Evolutionary conservation across 2,797 vertebrate species (phyloP).

Genomic region (Diplodus puntazzo): DNA sequence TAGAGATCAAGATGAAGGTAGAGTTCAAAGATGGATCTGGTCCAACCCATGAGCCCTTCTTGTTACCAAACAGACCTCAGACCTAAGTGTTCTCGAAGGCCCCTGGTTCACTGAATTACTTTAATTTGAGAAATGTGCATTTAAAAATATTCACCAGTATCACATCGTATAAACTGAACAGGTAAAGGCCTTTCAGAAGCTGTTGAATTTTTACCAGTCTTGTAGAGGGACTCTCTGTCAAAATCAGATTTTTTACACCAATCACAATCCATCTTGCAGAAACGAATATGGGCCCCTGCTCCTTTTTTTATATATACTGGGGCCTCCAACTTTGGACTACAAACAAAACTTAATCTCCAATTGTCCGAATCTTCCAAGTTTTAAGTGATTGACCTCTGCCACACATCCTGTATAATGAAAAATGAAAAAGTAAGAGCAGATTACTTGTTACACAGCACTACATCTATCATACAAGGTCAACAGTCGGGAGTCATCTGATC

Average conservation of each 20-base stretch:
- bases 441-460: slow-evolving; percentile 48
- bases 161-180: neutral
- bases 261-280: neutral
- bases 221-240: neutral
- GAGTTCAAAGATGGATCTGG: too few species aligned
- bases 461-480: slow-evolving; percentile 75
- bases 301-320: neutral
- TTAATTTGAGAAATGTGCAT: neutral
- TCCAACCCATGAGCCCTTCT: too few species aligned
- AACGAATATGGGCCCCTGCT: neutral
- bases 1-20: too few species aligned
- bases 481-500: slow-evolving; percentile 71
- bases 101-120: neutral
- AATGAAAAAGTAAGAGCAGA: neutral
- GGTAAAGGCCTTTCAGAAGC: too few species aligned
- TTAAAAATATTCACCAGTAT: neutral
- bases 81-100: neutral
- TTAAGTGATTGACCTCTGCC: slow-evolving; percentile 2
- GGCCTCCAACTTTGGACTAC: neutral
- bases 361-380: neutral
- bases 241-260: neutral
- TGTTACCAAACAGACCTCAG: neutral
- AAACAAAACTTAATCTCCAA: neutral
- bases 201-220: neutral
- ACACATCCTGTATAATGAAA: slow-evolving; percentile 14